phyloP scores from a whole-genome alignment of 2,888 invertebrate genomes.

The Lampropteryx suffumata region DNA sequence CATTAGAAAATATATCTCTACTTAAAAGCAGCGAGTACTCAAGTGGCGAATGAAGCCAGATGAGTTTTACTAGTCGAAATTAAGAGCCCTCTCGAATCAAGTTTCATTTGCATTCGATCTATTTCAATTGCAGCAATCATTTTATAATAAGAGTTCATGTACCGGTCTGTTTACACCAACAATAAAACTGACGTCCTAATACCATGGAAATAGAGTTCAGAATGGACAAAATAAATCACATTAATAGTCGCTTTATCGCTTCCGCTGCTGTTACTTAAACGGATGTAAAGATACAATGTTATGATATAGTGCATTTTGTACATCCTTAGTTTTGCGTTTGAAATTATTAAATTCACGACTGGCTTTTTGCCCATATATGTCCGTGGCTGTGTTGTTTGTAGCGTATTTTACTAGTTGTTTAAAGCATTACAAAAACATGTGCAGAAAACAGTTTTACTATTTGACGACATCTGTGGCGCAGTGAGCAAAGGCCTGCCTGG shows the following conservation, averaged over 20 bases:
- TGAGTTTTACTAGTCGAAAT: conserved; percentile 8
- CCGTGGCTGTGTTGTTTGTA: too few species aligned
- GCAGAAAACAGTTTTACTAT: too few species aligned
- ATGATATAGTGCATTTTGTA: conserved; percentile 34
- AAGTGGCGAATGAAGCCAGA: too few species aligned
- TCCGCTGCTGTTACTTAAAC: conserved; percentile 24
- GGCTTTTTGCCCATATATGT: not conserved
- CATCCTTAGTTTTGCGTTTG: conserved; percentile 27
- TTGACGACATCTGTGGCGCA: too few species aligned
- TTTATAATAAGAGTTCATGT: conserved; percentile 26
- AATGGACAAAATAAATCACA: conserved; percentile 10
- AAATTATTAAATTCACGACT: conserved; percentile 12
- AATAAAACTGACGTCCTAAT: conserved; percentile 5
- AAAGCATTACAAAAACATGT: too few species aligned
- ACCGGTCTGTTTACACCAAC: conserved; percentile 9
- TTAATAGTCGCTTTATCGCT: conserved; percentile 23
- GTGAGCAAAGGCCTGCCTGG: too few species aligned
- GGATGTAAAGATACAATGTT: conserved; percentile 32
- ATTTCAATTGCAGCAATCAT: conserved; percentile 35
- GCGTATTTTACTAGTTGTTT: too few species aligned
- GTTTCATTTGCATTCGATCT: conserved; percentile 32
- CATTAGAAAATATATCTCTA: not conserved
- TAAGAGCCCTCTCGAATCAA: conserved; percentile 10
- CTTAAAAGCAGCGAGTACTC: too few species aligned
- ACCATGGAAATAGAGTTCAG: conserved; percentile 5